Evolutionary conservation across 2,113 vertebrate species (phyloP).

Genomic region (Hemibagrus wyckioides): DNA sequence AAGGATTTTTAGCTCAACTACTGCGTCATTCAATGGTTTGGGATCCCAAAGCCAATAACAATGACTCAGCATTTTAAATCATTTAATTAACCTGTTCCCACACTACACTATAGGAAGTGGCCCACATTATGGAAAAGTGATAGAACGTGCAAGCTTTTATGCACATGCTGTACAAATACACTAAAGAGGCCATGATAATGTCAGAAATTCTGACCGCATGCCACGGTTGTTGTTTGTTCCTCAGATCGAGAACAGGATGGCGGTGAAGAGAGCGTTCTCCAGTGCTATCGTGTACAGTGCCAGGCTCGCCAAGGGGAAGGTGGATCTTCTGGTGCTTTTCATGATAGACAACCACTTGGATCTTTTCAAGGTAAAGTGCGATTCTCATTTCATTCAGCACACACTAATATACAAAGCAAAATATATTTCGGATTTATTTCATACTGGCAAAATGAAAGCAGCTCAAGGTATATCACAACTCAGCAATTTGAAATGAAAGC

Average conservation of each 20-base stretch:
- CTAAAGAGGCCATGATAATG: neutral
- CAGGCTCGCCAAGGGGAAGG: conserved; percentile 90
- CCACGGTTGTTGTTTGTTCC: conserved; percentile 39
- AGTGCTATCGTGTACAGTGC: conserved; percentile 87
- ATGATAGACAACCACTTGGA: conserved; percentile 93
- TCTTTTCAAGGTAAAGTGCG: conserved; percentile 94
- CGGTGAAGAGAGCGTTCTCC: conserved; percentile 91
- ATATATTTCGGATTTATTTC: neutral
- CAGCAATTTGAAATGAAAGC: neutral
- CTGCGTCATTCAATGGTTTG: neutral
- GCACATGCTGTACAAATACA: neutral
- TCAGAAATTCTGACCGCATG: neutral
- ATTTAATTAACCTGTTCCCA: neutral
- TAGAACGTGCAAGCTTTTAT: neutral
- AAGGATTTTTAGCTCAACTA: neutral
- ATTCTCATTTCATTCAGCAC: neutral
- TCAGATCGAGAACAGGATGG: conserved; percentile 94
- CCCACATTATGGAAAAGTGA: neutral
- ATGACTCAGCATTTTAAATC: neutral
- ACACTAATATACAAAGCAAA: neutral
- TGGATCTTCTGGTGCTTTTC: conserved; percentile 92
- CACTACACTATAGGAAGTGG: neutral
- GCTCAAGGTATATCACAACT: neutral
- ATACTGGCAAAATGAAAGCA: neutral
- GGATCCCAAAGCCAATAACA: neutral